A percentile compares a stretch with the other conserved stretches of the same genome.
These are phyloP conservation scores for Tringa solitaria DNA, from an alignment of 2,113 vertebrate genomes.

Conservation along the genomic window DNA sequence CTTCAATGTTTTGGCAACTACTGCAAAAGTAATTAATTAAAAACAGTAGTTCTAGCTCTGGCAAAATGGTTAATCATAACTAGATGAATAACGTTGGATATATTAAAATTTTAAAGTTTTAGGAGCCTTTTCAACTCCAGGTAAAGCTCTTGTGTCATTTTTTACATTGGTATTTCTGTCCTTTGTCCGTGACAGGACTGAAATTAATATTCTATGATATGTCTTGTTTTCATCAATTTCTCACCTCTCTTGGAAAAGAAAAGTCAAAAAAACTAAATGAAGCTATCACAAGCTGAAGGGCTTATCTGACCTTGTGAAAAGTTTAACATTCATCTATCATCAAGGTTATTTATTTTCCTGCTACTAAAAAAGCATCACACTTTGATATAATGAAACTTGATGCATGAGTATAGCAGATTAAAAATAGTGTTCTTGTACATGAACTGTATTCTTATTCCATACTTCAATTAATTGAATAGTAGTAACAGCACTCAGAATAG, in stretches of 20 bases:
- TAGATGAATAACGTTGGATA: neutral
- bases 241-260: neutral
- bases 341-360: neutral
- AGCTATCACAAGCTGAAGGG: neutral
- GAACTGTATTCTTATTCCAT: neutral
- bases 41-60: neutral
- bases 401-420: neutral
- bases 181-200: neutral
- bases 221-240: neutral
- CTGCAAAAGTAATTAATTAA: neutral
- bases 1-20: neutral
- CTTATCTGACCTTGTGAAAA: neutral
- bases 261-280: neutral
- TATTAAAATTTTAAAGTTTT: neutral
- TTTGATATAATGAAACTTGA: neutral
- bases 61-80: neutral
- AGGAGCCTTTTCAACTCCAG: neutral
- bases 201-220: neutral
- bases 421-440: neutral
- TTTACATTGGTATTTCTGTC: neutral
- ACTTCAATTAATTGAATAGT: neutral
- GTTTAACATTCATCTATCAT: neutral
- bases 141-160: neutral
- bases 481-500: neutral
- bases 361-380: neutral